Percentiles rank a stretch among this genome's conserved stretches.
Conservation (phyloP, 2,797 vertebrate species). For the Macropodus opercularis region DNA sequence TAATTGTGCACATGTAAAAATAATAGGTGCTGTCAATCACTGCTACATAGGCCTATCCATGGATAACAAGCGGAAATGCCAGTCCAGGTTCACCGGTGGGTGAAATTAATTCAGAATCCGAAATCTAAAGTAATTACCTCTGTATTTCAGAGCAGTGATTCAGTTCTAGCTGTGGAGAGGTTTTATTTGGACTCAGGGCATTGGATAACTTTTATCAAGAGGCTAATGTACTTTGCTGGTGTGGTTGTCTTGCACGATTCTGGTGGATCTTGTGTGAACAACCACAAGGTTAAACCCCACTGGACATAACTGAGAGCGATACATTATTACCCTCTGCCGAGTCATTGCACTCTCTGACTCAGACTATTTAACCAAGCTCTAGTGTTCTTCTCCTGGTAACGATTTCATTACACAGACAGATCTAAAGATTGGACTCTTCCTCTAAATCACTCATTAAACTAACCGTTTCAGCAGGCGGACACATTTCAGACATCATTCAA, state of each 20-base stretch:
- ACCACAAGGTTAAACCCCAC: conserved; percentile 50
- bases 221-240: not conserved
- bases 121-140: conserved; percentile 18
- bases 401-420: conserved; percentile 38
- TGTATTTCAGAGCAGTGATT: not conserved
- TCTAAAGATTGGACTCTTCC: conserved; percentile 19
- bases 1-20: conserved; percentile 25
- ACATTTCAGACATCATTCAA: not conserved
- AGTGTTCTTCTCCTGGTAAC: conserved; percentile 16
- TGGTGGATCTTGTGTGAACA: conserved; percentile 41
- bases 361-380: conserved; percentile 52
- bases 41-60: conserved; percentile 35
- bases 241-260: conserved; percentile 6
- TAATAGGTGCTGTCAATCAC: conserved; percentile 51
- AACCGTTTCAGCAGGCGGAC: conserved; percentile 10
- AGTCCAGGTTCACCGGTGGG: conserved; percentile 38
- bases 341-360: conserved; percentile 54
- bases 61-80: conserved; percentile 30
- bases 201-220: not conserved
- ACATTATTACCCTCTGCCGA: conserved; percentile 52
- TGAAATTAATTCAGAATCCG: conserved; percentile 41
- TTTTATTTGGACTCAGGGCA: not conserved
- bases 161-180: not conserved
- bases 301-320: conserved; percentile 39
- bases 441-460: conserved; percentile 8